Percentiles rank a stretch among this genome's conserved stretches.
Evolutionary conservation across 2,888 invertebrate genomes (phyloP).

Genomic region (Hyles lineata): DNA sequence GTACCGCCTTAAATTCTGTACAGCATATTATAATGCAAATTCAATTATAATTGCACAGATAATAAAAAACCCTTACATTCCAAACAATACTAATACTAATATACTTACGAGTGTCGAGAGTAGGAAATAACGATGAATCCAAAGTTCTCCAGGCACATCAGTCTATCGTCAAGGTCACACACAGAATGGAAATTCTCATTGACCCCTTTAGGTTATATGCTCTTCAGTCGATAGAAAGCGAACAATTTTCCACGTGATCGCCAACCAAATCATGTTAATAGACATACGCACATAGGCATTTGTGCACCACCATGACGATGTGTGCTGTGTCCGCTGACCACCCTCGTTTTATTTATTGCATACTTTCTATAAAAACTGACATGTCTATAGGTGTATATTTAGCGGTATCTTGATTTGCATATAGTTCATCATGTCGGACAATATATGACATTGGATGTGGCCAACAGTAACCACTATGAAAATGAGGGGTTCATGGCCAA

Average conservation of each 20-base stretch:
- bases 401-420: too few species aligned
- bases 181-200: constrained; percentile 56
- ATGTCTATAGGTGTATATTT: neutral
- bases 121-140: neutral
- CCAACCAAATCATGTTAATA: constrained; percentile 76
- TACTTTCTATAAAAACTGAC: constrained; percentile 34
- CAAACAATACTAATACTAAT: neutral
- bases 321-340: constrained; percentile 26
- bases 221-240: constrained; percentile 61
- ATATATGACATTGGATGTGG: too few species aligned
- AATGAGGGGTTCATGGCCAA: too few species aligned
- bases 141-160: constrained; percentile 14
- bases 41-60: too few species aligned
- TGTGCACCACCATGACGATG: constrained; percentile 59
- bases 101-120: neutral
- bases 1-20: too few species aligned
- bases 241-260: constrained; percentile 69
- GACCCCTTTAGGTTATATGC: constrained; percentile 68
- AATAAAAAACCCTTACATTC: neutral
- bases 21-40: too few species aligned
- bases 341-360: constrained; percentile 35
- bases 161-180: constrained; percentile 59
- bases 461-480: too few species aligned
- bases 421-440: too few species aligned
- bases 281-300: constrained; percentile 52